Conservation (phyloP, 2,888 invertebrate genomes). For the Dione juno region DNA sequence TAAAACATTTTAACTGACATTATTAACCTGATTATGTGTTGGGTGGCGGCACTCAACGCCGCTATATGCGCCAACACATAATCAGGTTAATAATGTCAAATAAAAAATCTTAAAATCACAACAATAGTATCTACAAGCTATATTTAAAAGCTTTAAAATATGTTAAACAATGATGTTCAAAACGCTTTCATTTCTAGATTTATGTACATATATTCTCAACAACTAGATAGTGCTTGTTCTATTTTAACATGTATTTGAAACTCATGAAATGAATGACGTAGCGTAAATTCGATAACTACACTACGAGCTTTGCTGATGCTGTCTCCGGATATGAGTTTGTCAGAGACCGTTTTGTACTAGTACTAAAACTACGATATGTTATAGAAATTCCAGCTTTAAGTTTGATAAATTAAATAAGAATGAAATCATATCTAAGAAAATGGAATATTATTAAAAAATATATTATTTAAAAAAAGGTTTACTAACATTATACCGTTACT, state of each 20-base stretch:
- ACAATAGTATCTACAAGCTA: too few relatives aligned
- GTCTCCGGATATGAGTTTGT: slow-evolving; percentile 30
- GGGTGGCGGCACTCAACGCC: too few relatives aligned
- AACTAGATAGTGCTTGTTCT: not conserved
- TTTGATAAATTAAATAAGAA: slow-evolving; percentile 1
- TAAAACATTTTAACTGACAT: too few relatives aligned
- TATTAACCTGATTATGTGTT: too few relatives aligned
- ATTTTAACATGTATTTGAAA: slow-evolving; percentile 15
- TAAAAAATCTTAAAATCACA: too few relatives aligned
- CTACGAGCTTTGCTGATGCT: slow-evolving; percentile 16
- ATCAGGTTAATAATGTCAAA: too few relatives aligned
- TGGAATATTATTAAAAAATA: not conserved
- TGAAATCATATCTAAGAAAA: not conserved
- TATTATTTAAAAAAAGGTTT: too few relatives aligned
- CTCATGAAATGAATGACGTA: slow-evolving; percentile 26
- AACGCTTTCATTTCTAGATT: not conserved
- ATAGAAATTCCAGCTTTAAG: not conserved
- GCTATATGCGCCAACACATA: too few relatives aligned
- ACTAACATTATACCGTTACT: too few relatives aligned
- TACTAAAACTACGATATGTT: not conserved
- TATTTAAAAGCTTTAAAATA: not conserved
- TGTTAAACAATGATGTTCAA: not conserved
- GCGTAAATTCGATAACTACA: slow-evolving; percentile 17
- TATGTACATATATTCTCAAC: not conserved
- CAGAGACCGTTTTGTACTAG: slow-evolving; percentile 21